phyloP scores from a whole-genome alignment of 2,113 vertebrate species.

The Pampusana beccarii region DNA sequence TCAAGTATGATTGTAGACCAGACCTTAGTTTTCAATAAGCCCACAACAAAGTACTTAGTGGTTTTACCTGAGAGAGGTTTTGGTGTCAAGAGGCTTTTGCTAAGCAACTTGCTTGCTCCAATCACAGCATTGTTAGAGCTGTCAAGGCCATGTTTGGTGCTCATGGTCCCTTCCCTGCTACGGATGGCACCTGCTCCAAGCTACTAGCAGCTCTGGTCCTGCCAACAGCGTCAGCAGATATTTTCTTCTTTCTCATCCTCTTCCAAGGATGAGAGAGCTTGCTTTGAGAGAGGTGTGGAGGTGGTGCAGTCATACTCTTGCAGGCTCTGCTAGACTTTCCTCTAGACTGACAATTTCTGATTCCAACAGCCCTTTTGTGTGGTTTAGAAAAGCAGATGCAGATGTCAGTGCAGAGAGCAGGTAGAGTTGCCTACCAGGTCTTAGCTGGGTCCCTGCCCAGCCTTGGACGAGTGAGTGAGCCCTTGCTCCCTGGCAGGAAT shows the following conservation, averaged over 20 bases:
- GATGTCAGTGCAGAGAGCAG: background rate
- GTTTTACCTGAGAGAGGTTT: background rate
- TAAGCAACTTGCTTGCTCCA: background rate
- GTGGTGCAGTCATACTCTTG: background rate
- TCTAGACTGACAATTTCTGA: background rate
- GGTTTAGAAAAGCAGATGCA: background rate
- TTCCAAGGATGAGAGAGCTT: background rate
- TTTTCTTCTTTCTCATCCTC: background rate
- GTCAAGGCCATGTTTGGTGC: background rate
- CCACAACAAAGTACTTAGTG: background rate
- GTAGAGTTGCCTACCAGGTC: background rate
- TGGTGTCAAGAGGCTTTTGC: background rate
- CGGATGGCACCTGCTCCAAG: background rate
- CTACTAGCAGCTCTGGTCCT: background rate
- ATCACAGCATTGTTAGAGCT: background rate
- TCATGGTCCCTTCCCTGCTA: background rate
- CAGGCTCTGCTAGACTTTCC: background rate
- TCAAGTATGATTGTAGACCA: background rate
- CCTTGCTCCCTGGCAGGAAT: fast-evolving
- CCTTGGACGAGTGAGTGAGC: fast-evolving
- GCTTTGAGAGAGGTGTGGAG: background rate
- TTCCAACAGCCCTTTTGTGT: background rate
- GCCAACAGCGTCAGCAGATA: fast-evolving
- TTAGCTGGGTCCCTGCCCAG: background rate
- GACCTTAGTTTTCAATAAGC: background rate